A percentile compares a stretch with the other conserved stretches of the same genome.
These are phyloP conservation scores for Labeo calbasu DNA, from an alignment of 2,797 vertebrate genomes.

Conservation along the genomic window DNA sequence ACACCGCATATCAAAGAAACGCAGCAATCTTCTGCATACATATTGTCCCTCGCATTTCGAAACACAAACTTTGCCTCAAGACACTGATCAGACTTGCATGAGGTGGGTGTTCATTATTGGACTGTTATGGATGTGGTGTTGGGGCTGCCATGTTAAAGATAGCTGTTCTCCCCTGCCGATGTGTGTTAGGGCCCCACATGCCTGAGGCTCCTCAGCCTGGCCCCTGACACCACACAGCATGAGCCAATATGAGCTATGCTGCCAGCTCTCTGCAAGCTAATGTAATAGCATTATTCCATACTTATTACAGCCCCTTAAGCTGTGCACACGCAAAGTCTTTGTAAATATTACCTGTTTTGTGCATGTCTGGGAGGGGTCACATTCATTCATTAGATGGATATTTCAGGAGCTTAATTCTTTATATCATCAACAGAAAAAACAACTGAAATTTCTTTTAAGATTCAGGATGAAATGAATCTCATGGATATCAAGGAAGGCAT, in stretches of 20 bases:
- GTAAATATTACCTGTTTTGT: slow-evolving; percentile 5
- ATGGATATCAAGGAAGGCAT: background rate
- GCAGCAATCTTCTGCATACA: slow-evolving; percentile 14
- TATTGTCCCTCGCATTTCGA: slow-evolving; percentile 25
- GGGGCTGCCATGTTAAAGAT: slow-evolving; percentile 10
- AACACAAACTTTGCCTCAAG: slow-evolving; percentile 35
- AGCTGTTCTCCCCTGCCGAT: slow-evolving; percentile 29
- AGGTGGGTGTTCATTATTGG: slow-evolving; percentile 55
- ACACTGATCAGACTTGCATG: slow-evolving; percentile 57
- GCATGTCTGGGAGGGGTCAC: background rate
- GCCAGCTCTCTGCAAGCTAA: slow-evolving; percentile 12
- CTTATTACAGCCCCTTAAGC: slow-evolving; percentile 31
- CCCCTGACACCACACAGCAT: slow-evolving; percentile 7
- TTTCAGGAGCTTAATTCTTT: slow-evolving; percentile 3
- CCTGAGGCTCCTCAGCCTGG: slow-evolving; percentile 25
- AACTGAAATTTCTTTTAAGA: background rate
- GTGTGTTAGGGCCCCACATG: background rate
- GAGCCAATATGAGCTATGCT: slow-evolving; percentile 27
- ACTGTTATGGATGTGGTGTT: slow-evolving; percentile 22
- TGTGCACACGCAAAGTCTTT: background rate
- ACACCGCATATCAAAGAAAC: slow-evolving; percentile 29
- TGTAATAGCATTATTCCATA: slow-evolving; percentile 15
- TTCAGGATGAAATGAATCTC: background rate
- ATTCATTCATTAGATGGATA: slow-evolving; percentile 11
- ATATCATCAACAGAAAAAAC: background rate